phyloP scores from a whole-genome alignment of 2,797 vertebrate species.

The Mycteria americana region DNA sequence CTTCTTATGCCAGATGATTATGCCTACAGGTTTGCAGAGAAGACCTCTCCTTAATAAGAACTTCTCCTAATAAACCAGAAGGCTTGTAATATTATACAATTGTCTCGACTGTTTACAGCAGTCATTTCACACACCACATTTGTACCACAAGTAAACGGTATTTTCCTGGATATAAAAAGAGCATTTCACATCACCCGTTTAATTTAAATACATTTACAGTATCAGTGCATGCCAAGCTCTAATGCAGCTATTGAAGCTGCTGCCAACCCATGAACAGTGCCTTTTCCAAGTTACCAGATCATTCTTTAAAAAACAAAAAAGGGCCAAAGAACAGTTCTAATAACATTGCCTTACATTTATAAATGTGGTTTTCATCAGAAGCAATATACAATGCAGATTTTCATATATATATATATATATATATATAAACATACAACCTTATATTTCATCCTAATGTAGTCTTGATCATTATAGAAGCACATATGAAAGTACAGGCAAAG shows the following conservation, averaged over 20 bases:
- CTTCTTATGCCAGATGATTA: background rate
- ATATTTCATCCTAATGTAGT: background rate
- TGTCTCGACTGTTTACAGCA: background rate
- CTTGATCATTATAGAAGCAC: background rate
- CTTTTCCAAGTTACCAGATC: background rate
- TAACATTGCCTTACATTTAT: background rate
- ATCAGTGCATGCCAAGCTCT: background rate
- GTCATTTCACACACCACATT: background rate
- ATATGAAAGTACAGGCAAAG: background rate
- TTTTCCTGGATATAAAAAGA: background rate
- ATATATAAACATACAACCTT: background rate
- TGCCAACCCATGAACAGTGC: background rate
- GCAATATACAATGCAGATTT: background rate
- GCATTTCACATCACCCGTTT: background rate
- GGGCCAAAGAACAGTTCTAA: background rate
- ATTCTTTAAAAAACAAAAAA: background rate
- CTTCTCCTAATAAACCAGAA: background rate
- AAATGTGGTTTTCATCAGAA: background rate
- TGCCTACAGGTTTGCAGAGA: background rate
- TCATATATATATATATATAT: background rate
- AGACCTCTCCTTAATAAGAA: background rate
- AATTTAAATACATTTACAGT: background rate
- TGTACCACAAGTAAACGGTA: background rate
- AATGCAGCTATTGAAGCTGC: background rate
- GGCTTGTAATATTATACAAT: background rate